Evolutionary conservation across 2,888 invertebrate genomes (phyloP).

Genomic region (Prenolepis imparis): DNA sequence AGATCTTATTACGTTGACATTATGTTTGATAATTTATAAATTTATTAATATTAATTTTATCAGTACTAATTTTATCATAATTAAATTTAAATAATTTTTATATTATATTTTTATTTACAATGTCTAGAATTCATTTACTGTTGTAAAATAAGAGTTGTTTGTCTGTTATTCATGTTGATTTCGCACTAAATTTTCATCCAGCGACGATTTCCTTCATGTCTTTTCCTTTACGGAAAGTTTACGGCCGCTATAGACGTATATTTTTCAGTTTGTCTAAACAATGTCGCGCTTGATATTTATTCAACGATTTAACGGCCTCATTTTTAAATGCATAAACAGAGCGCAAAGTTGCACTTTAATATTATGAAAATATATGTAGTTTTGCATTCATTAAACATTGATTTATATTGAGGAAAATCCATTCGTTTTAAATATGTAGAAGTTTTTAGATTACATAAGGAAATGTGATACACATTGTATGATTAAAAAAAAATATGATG

Average conservation of each 20-base stretch:
- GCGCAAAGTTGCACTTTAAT: neutral
- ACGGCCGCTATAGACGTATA: constrained; percentile 23
- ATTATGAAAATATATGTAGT: neutral
- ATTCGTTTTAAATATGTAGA: neutral
- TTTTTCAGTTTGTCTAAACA: constrained; percentile 13
- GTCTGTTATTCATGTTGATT: constrained; percentile 21
- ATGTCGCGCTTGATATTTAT: constrained; percentile 25
- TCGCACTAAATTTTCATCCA: neutral
- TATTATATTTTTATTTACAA: constrained; percentile 11
- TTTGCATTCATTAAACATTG: neutral
- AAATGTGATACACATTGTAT: neutral
- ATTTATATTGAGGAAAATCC: neutral
- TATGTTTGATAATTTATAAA: neutral
- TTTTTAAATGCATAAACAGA: constrained; percentile 11
- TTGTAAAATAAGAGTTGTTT: neutral
- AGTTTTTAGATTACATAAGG: neutral
- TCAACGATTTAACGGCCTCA: neutral
- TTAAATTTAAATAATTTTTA: neutral
- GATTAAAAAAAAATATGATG: neutral
- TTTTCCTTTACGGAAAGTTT: neutral
- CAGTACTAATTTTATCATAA: neutral
- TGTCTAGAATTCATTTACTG: neutral
- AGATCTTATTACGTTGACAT: neutral
- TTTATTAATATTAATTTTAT: neutral
- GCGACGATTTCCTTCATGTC: neutral